Evolutionary conservation across 2,888 invertebrate genomes (phyloP).

Genomic region (Spisula subtruncata): DNA sequence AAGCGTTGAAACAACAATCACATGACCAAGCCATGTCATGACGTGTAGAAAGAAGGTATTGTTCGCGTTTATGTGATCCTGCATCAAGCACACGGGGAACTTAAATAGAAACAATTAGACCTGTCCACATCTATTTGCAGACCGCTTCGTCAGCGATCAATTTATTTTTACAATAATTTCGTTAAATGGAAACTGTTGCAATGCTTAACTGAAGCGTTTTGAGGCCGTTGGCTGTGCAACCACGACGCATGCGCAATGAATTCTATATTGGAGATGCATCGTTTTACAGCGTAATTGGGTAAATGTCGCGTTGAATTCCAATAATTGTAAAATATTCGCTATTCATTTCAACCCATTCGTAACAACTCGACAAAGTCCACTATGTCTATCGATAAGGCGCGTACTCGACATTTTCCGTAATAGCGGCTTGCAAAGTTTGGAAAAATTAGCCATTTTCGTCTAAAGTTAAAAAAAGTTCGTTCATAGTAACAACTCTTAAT

Average conservation of each 20-base stretch:
- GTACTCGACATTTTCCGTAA: too few relatives aligned
- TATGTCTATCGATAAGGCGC: too few relatives aligned
- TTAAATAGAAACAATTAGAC: neutral
- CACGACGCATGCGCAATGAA: constrained; percentile 14
- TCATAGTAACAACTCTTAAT: too few relatives aligned
- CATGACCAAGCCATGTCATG: neutral
- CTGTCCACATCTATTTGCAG: neutral
- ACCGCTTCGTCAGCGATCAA: neutral
- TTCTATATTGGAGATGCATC: neutral
- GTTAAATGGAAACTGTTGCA: neutral
- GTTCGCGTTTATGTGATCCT: neutral
- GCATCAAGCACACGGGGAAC: neutral
- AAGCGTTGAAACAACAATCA: neutral
- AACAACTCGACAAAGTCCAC: too few relatives aligned
- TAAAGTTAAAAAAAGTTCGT: too few relatives aligned
- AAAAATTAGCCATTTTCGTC: too few relatives aligned
- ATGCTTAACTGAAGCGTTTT: neutral
- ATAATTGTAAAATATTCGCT: too few relatives aligned
- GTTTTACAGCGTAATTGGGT: too few relatives aligned
- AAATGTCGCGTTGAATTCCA: too few relatives aligned
- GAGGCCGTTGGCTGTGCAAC: neutral
- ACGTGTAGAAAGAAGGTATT: neutral
- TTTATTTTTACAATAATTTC: constrained; percentile 5
- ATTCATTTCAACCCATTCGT: too few relatives aligned
- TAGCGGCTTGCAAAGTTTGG: too few relatives aligned